Conservation (phyloP, 2,797 vertebrate species). For the Melanotaenia pygmaea region DNA sequence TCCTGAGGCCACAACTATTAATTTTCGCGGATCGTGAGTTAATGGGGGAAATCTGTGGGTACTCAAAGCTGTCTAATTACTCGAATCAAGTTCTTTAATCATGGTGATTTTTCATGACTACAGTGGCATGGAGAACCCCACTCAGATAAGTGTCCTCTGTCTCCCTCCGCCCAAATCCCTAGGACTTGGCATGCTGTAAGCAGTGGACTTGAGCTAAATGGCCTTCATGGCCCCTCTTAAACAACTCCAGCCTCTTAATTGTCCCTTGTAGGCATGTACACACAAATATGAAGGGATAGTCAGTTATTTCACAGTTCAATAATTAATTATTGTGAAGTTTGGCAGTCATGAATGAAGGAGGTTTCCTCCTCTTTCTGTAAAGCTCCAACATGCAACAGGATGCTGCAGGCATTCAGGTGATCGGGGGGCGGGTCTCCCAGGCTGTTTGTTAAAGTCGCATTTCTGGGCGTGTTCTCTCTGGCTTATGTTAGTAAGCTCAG, state of each 20-base stretch:
- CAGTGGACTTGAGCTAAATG: slow-evolving; percentile 35
- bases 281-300: slow-evolving; percentile 13
- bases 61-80: slow-evolving; percentile 73
- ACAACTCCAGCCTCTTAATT: slow-evolving; percentile 14
- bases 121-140: slow-evolving; percentile 31
- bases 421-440: slow-evolving; percentile 19
- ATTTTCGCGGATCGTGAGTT: slow-evolving; percentile 64
- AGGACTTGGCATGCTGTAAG: slow-evolving; percentile 28
- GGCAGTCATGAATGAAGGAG: neutral
- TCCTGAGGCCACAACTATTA: slow-evolving; percentile 57
- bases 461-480: slow-evolving; percentile 30
- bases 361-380: slow-evolving; percentile 1
- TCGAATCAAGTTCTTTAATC: slow-evolving; percentile 76
- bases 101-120: slow-evolving; percentile 71
- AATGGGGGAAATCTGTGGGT: slow-evolving; percentile 61
- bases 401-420: slow-evolving; percentile 15
- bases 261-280: neutral
- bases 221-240: slow-evolving; percentile 38
- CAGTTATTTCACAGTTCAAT: slow-evolving; percentile 26
- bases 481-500: slow-evolving; percentile 30
- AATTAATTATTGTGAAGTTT: too few relatives aligned
- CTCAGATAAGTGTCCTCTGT: slow-evolving; percentile 51
- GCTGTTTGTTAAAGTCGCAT: slow-evolving; percentile 34
- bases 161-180: slow-evolving; percentile 30
- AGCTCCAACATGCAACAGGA: neutral